Percentiles rank a stretch among this genome's conserved stretches.
Conservation (phyloP, 2,113 vertebrate genomes). For the Peromyscus californicus region DNA sequence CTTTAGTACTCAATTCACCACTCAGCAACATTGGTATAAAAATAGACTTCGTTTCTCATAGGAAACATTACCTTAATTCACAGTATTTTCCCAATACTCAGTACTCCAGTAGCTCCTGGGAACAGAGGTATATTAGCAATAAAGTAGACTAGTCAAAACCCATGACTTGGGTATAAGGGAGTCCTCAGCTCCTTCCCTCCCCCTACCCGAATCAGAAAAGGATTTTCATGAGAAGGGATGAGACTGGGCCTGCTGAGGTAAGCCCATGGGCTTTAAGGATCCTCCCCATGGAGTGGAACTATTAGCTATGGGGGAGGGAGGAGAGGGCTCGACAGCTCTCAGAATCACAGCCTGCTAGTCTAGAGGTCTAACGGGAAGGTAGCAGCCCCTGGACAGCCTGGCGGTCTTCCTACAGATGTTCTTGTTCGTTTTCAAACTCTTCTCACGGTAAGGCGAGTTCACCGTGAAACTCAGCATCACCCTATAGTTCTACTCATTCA, state of each 20-base stretch:
- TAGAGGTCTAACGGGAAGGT: neutral
- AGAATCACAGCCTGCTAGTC: accelerated
- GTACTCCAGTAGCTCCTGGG: constrained; percentile 27
- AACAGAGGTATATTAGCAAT: constrained; percentile 68
- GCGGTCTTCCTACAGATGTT: neutral
- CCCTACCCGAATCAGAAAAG: constrained; percentile 57
- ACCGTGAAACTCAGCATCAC: neutral
- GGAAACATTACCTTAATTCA: constrained; percentile 63
- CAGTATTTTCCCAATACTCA: constrained; percentile 11
- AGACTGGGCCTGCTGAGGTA: neutral
- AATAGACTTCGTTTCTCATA: constrained; percentile 75
- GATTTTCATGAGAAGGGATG: neutral
- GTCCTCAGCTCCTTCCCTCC: neutral
- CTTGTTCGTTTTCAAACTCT: neutral
- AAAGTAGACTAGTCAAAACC: neutral
- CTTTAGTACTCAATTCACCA: constrained; percentile 37
- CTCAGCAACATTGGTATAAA: constrained; percentile 69
- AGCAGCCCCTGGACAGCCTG: accelerated
- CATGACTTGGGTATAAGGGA: neutral
- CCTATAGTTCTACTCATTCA: neutral
- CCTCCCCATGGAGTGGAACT: accelerated
- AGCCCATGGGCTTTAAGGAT: neutral
- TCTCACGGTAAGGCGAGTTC: neutral
- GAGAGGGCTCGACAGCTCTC: neutral
- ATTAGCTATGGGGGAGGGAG: accelerated